Percentiles rank a stretch among this genome's conserved stretches.
Evolutionary conservation across 2,113 vertebrate genomes (phyloP).

Genomic region (Esox niger): DNA sequence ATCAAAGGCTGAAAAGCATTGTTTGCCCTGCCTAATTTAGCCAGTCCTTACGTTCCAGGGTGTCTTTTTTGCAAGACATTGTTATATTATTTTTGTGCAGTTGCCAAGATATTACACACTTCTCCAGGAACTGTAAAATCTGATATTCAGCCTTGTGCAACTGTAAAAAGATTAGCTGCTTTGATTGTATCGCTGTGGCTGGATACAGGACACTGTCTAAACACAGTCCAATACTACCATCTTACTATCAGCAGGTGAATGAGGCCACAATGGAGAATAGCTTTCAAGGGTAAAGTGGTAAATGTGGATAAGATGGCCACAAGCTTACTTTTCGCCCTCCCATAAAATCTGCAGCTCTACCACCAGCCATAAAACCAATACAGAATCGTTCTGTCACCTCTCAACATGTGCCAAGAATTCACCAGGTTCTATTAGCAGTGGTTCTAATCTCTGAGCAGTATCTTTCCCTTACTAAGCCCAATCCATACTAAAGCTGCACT

Average conservation of each 20-base stretch:
- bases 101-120: too few relatives aligned
- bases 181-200: background rate
- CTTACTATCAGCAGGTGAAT: slow-evolving; percentile 64
- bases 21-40: slow-evolving; percentile 20
- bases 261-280: slow-evolving; percentile 65
- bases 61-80: too few relatives aligned
- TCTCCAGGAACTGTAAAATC: slow-evolving; percentile 38
- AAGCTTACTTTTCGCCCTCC: slow-evolving; percentile 25
- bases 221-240: slow-evolving; percentile 44
- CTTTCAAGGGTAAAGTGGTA: slow-evolving; percentile 63
- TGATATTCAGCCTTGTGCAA: too few relatives aligned
- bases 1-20: slow-evolving; percentile 45
- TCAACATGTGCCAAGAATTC: slow-evolving; percentile 11
- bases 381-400: slow-evolving; percentile 27
- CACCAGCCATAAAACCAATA: slow-evolving; percentile 31
- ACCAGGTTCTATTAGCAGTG: slow-evolving; percentile 16
- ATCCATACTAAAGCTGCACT: slow-evolving; percentile 27
- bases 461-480: slow-evolving; percentile 21
- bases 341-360: slow-evolving; percentile 22
- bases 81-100: too few relatives aligned
- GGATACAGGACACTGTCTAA: slow-evolving; percentile 34
- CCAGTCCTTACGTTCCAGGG: too few relatives aligned
- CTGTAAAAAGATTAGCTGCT: background rate
- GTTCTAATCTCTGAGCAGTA: slow-evolving; percentile 27
- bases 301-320: too few relatives aligned